Percentiles rank a stretch among this genome's conserved stretches.
Evolutionary conservation across 2,797 vertebrate genomes (phyloP).

Genomic region (Crocodylus rhombifer): DNA sequence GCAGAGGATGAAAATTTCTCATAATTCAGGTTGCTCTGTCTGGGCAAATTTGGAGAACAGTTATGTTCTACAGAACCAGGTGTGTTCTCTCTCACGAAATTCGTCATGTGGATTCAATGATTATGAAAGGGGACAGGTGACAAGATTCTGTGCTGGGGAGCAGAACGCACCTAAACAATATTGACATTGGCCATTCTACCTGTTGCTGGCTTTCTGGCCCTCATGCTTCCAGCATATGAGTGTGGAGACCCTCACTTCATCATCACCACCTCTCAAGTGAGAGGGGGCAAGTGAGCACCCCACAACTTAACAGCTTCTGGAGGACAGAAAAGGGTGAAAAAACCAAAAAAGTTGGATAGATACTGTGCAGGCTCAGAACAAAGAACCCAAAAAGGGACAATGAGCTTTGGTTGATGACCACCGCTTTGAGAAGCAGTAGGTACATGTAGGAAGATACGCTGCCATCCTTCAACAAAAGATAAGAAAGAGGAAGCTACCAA

Average conservation of each 20-base stretch:
- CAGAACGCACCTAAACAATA: not conserved
- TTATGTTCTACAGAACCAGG: not conserved
- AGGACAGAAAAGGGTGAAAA: not conserved
- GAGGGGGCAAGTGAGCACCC: not conserved
- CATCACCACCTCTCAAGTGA: accelerated
- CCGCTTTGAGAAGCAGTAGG: not conserved
- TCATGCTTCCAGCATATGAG: no score
- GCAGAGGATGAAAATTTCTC: not conserved
- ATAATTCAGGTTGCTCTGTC: not conserved
- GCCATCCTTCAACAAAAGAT: not conserved
- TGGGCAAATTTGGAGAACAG: no score
- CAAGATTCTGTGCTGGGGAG: not conserved
- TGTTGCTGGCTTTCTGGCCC: no score
- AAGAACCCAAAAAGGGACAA: not conserved
- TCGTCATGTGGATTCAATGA: not conserved
- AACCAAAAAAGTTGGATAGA: accelerated
- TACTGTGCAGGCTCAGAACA: not conserved
- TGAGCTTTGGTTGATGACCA: not conserved
- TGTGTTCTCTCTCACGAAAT: not conserved
- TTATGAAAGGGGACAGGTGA: not conserved
- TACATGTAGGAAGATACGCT: not conserved
- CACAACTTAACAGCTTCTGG: not conserved
- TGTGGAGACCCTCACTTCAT: no score
- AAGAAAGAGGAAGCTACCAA: not conserved
- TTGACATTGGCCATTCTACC: no score